Base-by-base conservation (phyloP, 2,888 invertebrate species). In the Pandemis heparana region DNA sequence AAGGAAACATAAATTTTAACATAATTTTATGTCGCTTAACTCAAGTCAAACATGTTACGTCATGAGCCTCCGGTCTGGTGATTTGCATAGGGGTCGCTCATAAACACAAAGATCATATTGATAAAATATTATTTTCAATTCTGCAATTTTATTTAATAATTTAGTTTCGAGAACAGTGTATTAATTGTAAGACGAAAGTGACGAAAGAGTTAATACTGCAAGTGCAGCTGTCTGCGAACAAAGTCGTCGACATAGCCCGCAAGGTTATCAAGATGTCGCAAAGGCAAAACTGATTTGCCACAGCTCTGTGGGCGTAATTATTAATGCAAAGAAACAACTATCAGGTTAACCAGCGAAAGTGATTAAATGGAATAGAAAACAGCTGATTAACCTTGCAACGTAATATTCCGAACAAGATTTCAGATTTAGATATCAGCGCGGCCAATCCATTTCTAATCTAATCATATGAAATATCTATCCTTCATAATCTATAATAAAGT, bases 1-100 rank as follows among this genome's bases (percentile, higher is more conserved):
- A 51, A 51, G 69, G 69, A 61, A 70, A 74, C 69, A 70, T 72
- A 67, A 67, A 67, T 67, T 67, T 67, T n/a, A 68, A 14, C 56
- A 59, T 68, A 70, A 70, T 61, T 70, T 69, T 61, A 51, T 68
- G 59, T 69, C 43, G 43, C 43, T 69, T 64, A 48, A 63, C 46
- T 59, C 60, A 64, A 41, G 48, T 74, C 60, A 74, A 68, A 63
- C 56, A 65, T 23, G 64, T 70, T 74, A 69, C 69, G 70, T 74
- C 74, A 74, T 41, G 14, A 60, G 63, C 14, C 60, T 43, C 14
- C 63, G 48, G 69, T 53, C 60, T 46, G 23, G 60, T 65, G 64
- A 65, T 65, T 65, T 74, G 65, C 65, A 65, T 39, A 60, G 65
- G 71, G 65, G 65, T 66, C 65, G 48, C 48, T n/a, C 59, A 59